Evolutionary conservation across 2,888 invertebrate genomes (phyloP).

Genomic region (Hemistola chrysoprasaria): DNA sequence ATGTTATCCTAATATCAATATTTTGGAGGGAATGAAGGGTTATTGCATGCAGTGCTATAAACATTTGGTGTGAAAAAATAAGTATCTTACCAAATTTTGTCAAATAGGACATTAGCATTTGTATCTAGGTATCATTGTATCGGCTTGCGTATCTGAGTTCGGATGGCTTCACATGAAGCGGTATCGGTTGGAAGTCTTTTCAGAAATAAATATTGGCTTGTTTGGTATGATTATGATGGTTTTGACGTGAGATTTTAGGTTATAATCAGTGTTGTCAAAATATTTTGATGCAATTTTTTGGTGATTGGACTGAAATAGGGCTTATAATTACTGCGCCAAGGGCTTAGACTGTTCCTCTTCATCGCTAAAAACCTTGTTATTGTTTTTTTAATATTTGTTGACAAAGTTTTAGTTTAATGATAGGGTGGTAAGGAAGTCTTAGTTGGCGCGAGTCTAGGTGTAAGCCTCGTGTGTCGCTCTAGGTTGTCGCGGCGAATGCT

Average conservation of each 20-base stretch:
- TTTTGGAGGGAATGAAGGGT: conserved; percentile 30
- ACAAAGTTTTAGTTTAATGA: conserved; percentile 35
- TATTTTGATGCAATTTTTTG: conserved; percentile 44
- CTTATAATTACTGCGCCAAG: background rate
- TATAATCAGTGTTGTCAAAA: conserved; percentile 79
- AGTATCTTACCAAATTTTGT: conserved; percentile 76
- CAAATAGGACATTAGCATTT: conserved; percentile 82
- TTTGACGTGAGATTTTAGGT: conserved; percentile 78
- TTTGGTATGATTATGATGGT: conserved; percentile 53
- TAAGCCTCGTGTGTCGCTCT: conserved; percentile 59
- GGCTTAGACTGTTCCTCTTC: conserved; percentile 25
- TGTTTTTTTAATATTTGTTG: conserved; percentile 18
- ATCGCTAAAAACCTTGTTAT: conserved; percentile 16
- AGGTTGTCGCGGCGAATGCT: conserved; percentile 65
- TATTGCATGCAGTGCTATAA: conserved; percentile 37
- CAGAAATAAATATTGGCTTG: conserved; percentile 45
- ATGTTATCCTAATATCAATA: conserved; percentile 33
- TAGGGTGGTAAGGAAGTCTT: conserved; percentile 4
- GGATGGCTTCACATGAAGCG: conserved; percentile 61
- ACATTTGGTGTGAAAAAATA: conserved; percentile 55
- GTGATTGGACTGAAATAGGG: conserved; percentile 21
- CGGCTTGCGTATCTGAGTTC: conserved; percentile 75
- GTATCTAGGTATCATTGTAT: conserved; percentile 80
- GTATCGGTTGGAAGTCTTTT: conserved; percentile 46
- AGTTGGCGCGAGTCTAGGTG: conserved; percentile 32